phyloP scores from a whole-genome alignment of 2,113 vertebrate species.

The Eolophus roseicapilla region DNA sequence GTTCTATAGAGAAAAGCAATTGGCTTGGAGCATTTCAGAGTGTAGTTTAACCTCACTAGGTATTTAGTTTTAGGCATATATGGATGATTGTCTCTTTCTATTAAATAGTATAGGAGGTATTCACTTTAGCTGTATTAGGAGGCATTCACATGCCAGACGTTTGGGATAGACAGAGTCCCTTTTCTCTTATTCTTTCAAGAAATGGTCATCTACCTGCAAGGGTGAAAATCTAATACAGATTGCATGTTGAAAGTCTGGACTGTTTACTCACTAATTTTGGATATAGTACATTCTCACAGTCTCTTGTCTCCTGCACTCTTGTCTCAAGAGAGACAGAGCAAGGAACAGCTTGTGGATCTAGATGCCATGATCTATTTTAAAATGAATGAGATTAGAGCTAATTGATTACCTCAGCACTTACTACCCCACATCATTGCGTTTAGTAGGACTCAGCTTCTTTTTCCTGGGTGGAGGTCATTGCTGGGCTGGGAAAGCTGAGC shows the following conservation, averaged over 20 bases:
- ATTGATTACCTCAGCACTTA: neutral
- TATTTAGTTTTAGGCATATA: neutral
- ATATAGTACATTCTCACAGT: neutral
- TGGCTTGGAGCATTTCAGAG: neutral
- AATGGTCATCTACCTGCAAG: neutral
- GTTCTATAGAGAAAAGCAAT: neutral
- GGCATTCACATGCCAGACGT: neutral
- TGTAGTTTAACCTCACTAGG: neutral
- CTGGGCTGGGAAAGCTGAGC: neutral
- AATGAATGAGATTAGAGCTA: neutral
- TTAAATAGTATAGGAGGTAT: neutral
- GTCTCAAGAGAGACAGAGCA: neutral
- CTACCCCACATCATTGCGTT: neutral
- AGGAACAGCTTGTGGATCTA: neutral
- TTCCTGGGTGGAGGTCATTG: rapidly evolving
- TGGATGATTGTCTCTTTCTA: neutral
- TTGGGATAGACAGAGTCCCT: neutral
- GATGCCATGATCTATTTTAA: neutral
- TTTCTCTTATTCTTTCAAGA: neutral
- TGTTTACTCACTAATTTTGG: neutral
- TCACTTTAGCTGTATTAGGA: neutral
- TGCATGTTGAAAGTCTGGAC: neutral
- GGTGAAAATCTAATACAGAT: neutral
- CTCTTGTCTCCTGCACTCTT: neutral
- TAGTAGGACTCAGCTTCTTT: neutral